Percentiles rank a stretch among this genome's conserved stretches.
Conservation (phyloP, 2,888 invertebrate species). For the Germaria angustata region DNA sequence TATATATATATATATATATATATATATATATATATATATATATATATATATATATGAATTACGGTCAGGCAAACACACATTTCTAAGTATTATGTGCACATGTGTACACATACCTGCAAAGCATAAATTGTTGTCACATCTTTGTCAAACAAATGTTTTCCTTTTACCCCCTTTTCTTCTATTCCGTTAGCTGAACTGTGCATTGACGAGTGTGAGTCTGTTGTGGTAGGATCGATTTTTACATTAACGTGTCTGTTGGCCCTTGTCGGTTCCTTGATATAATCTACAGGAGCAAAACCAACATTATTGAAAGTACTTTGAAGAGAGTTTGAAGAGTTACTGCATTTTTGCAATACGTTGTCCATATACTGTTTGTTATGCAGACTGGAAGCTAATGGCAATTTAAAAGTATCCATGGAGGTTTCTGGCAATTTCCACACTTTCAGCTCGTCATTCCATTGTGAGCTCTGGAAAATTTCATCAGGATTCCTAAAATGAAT, state of each 20-base stretch:
- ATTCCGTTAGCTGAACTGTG: neutral
- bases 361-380: conserved; percentile 28
- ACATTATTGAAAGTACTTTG: conserved; percentile 26
- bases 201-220: neutral
- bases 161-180: neutral
- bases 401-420: conserved; percentile 83
- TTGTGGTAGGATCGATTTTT: neutral
- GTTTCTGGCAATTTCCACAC: conserved; percentile 87
- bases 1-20: no score
- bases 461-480: conserved; percentile 84
- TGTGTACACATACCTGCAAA: neutral
- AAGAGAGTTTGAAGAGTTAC: conserved; percentile 75
- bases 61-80: no score
- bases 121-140: conserved; percentile 9
- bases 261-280: neutral
- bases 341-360: conserved; percentile 16
- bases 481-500: conserved; percentile 83
- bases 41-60: no score
- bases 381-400: conserved; percentile 83
- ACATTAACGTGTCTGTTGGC: neutral
- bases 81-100: no score
- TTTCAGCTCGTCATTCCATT: conserved; percentile 88
- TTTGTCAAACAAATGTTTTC: neutral
- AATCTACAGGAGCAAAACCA: conserved; percentile 18
- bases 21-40: no score